Conservation (phyloP, 2,888 invertebrate species). For the Thereva nobilitata region DNA sequence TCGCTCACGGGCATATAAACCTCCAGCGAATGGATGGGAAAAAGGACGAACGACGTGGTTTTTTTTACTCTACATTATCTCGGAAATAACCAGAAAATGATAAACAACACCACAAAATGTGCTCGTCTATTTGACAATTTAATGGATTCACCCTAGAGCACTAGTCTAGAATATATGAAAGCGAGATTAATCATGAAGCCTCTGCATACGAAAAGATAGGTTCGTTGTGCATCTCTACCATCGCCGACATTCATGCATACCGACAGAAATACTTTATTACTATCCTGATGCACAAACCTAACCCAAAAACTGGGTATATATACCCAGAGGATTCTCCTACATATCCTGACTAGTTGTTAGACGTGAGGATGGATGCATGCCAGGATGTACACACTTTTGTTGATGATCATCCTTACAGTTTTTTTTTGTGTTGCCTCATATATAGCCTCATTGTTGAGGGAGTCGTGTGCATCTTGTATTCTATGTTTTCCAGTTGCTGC, state of each 20-base stretch:
- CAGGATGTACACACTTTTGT: slow-evolving; percentile 22
- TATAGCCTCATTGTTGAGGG: slow-evolving; percentile 5
- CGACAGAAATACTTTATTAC: slow-evolving; percentile 25
- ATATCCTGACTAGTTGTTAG: too few relatives aligned
- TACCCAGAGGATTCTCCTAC: too few relatives aligned
- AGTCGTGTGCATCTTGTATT: background rate
- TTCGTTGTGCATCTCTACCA: background rate
- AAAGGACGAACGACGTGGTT: background rate
- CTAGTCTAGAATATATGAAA: slow-evolving; percentile 29
- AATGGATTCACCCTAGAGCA: slow-evolving; percentile 30
- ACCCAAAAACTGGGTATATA: background rate
- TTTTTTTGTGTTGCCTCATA: slow-evolving; percentile 19
- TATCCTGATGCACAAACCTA: background rate
- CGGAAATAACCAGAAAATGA: slow-evolving; percentile 28
- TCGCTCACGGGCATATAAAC: too few relatives aligned
- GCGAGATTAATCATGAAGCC: slow-evolving; percentile 32
- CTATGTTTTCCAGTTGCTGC: too few relatives aligned
- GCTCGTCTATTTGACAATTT: slow-evolving; percentile 31
- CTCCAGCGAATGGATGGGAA: too few relatives aligned
- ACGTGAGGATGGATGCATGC: slow-evolving; percentile 17
- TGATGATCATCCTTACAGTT: slow-evolving; percentile 3
- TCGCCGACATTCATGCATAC: background rate
- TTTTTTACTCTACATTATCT: background rate
- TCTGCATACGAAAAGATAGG: slow-evolving; percentile 23
- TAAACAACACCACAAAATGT: slow-evolving; percentile 32